Conservation (phyloP, 2,113 vertebrate genomes). For the Melanotaenia duboulayi region DNA sequence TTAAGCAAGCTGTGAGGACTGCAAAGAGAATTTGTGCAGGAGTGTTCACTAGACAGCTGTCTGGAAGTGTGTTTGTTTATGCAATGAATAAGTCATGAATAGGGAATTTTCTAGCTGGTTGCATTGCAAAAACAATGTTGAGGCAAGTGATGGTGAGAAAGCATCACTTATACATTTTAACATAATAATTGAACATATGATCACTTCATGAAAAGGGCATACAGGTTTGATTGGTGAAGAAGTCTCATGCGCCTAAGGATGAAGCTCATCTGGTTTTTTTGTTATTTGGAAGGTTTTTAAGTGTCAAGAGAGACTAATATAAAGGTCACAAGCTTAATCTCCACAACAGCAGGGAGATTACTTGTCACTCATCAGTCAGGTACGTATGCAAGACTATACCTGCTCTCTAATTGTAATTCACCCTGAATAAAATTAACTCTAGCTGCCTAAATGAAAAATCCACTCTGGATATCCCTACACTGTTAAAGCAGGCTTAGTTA, state of each 20-base stretch:
- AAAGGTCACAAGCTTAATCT: slow-evolving; percentile 42
- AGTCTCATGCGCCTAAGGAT: slow-evolving; percentile 4
- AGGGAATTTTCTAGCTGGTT: slow-evolving; percentile 41
- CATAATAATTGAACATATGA: slow-evolving; percentile 4
- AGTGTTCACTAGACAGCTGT: slow-evolving; percentile 52
- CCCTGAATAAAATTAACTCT: slow-evolving; percentile 13
- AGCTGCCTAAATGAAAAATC: slow-evolving; percentile 46
- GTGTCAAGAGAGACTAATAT: not conserved
- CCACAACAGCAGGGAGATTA: not conserved
- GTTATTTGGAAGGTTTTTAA: slow-evolving; percentile 28
- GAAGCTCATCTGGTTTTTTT: slow-evolving; percentile 22
- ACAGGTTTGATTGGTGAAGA: not conserved
- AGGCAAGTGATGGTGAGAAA: not conserved
- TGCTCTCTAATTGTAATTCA: slow-evolving; percentile 37
- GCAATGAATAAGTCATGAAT: slow-evolving; percentile 67
- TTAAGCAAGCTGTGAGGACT: slow-evolving; percentile 38
- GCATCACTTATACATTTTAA: not conserved
- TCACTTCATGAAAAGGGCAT: not conserved
- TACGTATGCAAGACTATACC: not conserved
- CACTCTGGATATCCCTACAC: slow-evolving; percentile 19
- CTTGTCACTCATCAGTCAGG: slow-evolving; percentile 16
- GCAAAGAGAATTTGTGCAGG: slow-evolving; percentile 17
- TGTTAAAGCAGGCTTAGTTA: slow-evolving; percentile 42
- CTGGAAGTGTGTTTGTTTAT: slow-evolving; percentile 64
- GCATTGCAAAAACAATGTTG: slow-evolving; percentile 16